Conservation (phyloP, 2,113 vertebrate genomes). For the Nipponia nippon region DNA sequence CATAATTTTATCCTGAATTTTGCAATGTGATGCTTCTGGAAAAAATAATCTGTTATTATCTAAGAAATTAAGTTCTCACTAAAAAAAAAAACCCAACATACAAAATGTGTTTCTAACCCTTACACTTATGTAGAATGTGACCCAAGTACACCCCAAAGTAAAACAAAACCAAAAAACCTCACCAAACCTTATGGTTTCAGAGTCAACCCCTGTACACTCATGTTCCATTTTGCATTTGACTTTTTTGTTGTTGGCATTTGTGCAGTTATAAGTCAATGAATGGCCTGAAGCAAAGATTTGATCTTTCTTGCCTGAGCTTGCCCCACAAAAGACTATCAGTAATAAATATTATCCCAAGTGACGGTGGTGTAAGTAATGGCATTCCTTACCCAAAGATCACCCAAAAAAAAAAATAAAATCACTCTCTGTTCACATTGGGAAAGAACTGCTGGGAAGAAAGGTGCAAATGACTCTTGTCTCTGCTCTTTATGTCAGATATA, state of each 20-base stretch:
- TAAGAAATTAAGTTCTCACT: neutral
- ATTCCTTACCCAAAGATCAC: conserved; percentile 35
- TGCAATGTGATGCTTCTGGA: neutral
- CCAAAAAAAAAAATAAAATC: neutral
- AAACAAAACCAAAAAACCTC: neutral
- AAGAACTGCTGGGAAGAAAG: neutral
- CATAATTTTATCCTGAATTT: neutral
- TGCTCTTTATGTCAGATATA: neutral
- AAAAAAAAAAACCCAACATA: neutral
- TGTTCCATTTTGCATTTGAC: neutral
- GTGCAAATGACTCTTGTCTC: neutral
- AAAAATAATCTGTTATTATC: neutral
- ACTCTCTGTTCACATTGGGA: neutral
- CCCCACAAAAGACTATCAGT: neutral
- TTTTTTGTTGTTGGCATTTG: conserved; percentile 3
- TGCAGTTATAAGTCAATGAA: conserved; percentile 14
- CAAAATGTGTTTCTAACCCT: neutral
- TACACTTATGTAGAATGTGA: neutral
- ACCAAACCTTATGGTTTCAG: neutral
- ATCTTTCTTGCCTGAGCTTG: conserved; percentile 46
- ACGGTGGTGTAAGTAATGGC: conserved; percentile 32
- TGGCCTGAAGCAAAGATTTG: conserved; percentile 39
- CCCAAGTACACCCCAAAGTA: neutral
- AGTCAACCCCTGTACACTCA: neutral
- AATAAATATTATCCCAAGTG: conserved; percentile 45